A percentile compares a stretch with the other conserved stretches of the same genome.
Conservation (phyloP, 1,140 invertebrate species). For the Andrena cerasifolii region DNA sequence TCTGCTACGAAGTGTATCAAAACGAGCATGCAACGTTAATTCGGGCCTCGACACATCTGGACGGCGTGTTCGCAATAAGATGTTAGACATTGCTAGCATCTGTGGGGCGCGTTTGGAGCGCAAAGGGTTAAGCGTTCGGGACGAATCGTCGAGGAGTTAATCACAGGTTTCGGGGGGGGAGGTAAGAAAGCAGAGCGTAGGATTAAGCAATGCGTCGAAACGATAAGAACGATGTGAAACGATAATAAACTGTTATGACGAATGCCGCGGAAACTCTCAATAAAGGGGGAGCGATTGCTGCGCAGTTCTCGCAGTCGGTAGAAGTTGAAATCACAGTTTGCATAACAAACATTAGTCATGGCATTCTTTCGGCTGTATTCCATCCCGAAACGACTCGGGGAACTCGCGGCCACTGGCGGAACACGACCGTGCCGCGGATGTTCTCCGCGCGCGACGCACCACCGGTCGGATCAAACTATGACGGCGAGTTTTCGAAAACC, state of each 20-base stretch:
- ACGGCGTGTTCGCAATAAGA: too few relatives aligned
- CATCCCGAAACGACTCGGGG: background rate
- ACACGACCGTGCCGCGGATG: background rate
- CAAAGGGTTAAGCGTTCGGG: conserved; percentile 37
- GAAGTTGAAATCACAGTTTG: conserved; percentile 33
- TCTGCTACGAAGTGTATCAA: too few relatives aligned
- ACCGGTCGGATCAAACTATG: conserved; percentile 5
- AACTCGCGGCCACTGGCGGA: conserved; percentile 2
- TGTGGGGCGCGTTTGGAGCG: too few relatives aligned
- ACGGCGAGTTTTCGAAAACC: background rate
- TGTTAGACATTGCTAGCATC: too few relatives aligned
- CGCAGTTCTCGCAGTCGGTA: background rate
- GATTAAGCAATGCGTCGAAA: background rate
- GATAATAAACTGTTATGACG: background rate
- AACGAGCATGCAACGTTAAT: too few relatives aligned
- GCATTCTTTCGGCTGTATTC: background rate
- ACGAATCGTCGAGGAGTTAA: conserved; percentile 30
- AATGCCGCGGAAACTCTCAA: background rate
- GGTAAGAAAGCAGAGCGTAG: too few relatives aligned
- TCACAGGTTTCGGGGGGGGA: background rate
- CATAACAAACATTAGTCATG: conserved; percentile 19
- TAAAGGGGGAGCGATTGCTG: conserved; percentile 8
- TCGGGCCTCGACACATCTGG: too few relatives aligned
- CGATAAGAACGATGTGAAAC: too few relatives aligned
- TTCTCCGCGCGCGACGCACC: background rate